Evolutionary conservation across 1,140 invertebrate genomes (phyloP), one percentile per base, ranked within the genome.

Genomic region (Metopolophium dirhodum): DNA sequence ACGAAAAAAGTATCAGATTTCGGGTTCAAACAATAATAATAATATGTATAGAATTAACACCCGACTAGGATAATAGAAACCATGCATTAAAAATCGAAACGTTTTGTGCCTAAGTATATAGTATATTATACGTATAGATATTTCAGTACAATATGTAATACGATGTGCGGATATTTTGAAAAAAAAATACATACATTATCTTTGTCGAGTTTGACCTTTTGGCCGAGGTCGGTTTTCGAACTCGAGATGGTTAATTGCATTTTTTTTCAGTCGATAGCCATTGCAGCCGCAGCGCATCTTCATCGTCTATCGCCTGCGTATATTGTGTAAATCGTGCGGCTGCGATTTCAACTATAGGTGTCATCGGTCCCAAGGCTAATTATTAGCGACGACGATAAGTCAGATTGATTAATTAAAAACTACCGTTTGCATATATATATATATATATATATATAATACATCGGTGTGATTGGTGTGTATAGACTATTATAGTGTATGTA

Each of bases 381-480:
- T 82, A 61, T 91, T 57, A 57, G 11, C 35, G 26, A 86, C 82
- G 68, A 54, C 47, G 89, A 45, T 30, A 54, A 49, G 87, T 14
- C 87, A 51, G 54, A 54, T 93, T 57, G 91, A 93, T 85, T 93
- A 93, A 93, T 93, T 93, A 93, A 93, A 93, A 93, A 86, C 49
- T 93, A 93, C 77, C 82, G 82, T 93, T 92, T 47, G 23, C 30
- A 83, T 35, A 54, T 35, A 37, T 35, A 88, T 35, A 90, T 35
- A 37, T 35, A 88, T 35, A 90, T 37, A 37, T 22, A 51, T 35
- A 88, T 35, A 90, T 20, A 47, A n/a, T 47, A 49, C 45, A 87
- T n/a, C 41, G 7, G 14, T 51, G 49, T 23, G 26, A 51, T 51
- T 14, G 14, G 61, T 68, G 45, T 51, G 45, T 83, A 54, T 54